Base-by-base conservation (phyloP, 2,113 vertebrate genomes). In the Cottus gobio region DNA sequence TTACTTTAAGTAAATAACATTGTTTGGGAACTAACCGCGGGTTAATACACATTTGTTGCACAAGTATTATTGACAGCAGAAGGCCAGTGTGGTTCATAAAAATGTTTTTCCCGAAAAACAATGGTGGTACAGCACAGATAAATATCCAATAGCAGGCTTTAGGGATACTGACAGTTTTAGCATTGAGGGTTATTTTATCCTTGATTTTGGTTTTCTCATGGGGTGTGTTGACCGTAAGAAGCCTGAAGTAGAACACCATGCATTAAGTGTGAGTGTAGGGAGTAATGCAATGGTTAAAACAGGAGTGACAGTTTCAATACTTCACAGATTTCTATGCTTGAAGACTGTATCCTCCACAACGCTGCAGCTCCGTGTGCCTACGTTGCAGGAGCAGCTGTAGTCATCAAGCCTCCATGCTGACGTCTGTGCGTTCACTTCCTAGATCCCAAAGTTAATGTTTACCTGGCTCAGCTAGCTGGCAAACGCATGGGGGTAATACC, bases 371-470 rank as follows among this genome's bases (percentile, higher is more conserved):
- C 72, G 9, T 52, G 22, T 39, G 50, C 66, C 68, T 74, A 69
- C 4, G 4, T 34, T 65, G 80, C 66, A 61, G 15, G 13, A 54
- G 26, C 72, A 31, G 66, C n/a, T 44, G 37, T 67, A 65, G 36
- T 48, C 34, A 46, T 67, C 36, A 7, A 18, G 11, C 56, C 50
- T 62, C 24, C 13, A 1, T 74, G 67, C 75, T 87, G 80, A 80
- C 13, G 50, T 58, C 52, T 30, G 56, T 22, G 68, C 60, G 81
- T 79, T 89, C 52, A n/a, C 65, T 79, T 82, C 50, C 54, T 63
- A 37, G 22, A 69, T 71, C 22, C 24, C 46, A 77, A 50, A 50
- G 58, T 66, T 76, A 61, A 64, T 65, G 66, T 80, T 79, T 87
- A 52, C 75, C 50, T 61, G 34, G 46, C 44, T 81, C 73, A 65